phyloP scores from a whole-genome alignment of 2,113 vertebrate species.

The Labeo rohita region DNA sequence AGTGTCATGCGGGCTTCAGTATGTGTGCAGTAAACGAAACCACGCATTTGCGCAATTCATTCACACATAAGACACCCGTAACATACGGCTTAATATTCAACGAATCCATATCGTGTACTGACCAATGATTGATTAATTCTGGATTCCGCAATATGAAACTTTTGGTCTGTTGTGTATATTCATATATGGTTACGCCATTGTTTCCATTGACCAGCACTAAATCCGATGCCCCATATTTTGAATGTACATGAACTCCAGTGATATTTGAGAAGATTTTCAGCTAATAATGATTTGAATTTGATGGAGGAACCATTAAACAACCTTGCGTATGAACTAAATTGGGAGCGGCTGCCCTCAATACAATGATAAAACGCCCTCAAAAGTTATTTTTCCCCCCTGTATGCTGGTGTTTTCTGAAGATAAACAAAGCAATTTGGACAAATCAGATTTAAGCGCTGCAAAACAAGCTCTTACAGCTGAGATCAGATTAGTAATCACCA shows the following conservation, averaged over 20 bases:
- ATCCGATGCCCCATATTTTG: not conserved
- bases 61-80: no score
- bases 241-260: not conserved
- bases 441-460: conserved; percentile 33
- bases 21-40: no score
- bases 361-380: not conserved
- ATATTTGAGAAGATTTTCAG: not conserved
- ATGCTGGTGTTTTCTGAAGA: not conserved
- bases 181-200: not conserved
- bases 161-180: not conserved
- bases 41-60: no score
- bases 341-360: not conserved
- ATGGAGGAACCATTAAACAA: not conserved
- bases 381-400: not conserved
- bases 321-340: not conserved
- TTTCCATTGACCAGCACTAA: not conserved
- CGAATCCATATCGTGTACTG: no score
- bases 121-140: no score
- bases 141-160: not conserved
- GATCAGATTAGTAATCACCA: conserved; percentile 34
- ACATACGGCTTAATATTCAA: no score
- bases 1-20: no score
- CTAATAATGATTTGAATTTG: not conserved
- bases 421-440: conserved; percentile 30
- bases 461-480: conserved; percentile 32